These are phyloP conservation scores for Caligus rogercresseyi DNA, from an alignment of 1,140 invertebrate genomes.

Conservation along the genomic window DNA sequence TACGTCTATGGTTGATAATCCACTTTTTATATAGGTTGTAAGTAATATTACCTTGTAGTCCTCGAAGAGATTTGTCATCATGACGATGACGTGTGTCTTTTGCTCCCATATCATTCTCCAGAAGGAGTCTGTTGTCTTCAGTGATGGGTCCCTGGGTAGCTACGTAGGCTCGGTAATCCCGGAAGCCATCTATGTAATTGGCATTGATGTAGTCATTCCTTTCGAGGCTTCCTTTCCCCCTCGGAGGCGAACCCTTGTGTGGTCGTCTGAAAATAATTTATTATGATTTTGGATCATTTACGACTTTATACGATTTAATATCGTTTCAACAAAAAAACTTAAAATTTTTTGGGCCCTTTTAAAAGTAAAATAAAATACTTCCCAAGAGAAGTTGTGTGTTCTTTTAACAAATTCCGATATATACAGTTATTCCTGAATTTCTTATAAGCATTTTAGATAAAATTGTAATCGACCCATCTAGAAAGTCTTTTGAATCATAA, in stretches of 20 bases:
- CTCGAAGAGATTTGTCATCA: slow-evolving; percentile 32
- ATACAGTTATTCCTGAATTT: too few species aligned
- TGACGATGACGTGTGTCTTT: slow-evolving; percentile 31
- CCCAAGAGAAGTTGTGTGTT: too few species aligned
- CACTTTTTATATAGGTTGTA: too few species aligned
- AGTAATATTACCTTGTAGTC: slow-evolving; percentile 26
- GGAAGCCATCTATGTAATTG: slow-evolving; percentile 87
- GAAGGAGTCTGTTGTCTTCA: slow-evolving; percentile 34
- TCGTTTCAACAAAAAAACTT: too few species aligned
- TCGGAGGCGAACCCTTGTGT: slow-evolving; percentile 66
- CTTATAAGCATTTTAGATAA: too few species aligned
- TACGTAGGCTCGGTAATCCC: slow-evolving; percentile 70
- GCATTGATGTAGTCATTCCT: slow-evolving; percentile 74
- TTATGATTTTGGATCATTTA: not conserved
- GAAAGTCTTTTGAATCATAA: too few species aligned
- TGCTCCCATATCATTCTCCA: slow-evolving; percentile 38
- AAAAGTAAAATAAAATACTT: too few species aligned
- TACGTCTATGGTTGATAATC: too few species aligned
- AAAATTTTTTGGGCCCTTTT: too few species aligned
- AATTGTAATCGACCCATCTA: too few species aligned
- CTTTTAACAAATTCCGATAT: too few species aligned
- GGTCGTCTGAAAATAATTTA: slow-evolving; percentile 53
- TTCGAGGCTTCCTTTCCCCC: slow-evolving; percentile 30
- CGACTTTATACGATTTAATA: too few species aligned
- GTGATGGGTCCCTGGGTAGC: slow-evolving; percentile 74